phyloP scores from a whole-genome alignment of 2,113 vertebrate species.

The Pangasianodon hypophthalmus region DNA sequence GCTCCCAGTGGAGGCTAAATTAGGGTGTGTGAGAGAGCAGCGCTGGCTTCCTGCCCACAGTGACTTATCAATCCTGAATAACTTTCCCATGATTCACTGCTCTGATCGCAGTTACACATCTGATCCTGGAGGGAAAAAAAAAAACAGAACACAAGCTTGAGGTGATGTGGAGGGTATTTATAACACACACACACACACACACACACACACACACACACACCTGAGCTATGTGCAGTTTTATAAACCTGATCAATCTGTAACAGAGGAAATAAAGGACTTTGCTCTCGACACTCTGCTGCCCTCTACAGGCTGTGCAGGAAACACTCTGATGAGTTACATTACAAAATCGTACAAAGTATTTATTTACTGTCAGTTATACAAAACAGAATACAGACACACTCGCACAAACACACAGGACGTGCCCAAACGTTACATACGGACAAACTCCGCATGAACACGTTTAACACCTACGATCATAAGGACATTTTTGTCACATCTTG shows the following conservation, averaged over 20 bases:
- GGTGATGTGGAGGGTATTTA: not conserved
- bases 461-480: too few relatives aligned
- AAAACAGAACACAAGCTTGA: not conserved
- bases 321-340: not conserved
- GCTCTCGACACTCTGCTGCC: not conserved
- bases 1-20: slow-evolving; percentile 44
- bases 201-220: slow-evolving; percentile 21
- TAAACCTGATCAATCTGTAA: not conserved
- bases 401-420: too few relatives aligned
- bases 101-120: slow-evolving; percentile 17
- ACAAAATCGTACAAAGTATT: not conserved
- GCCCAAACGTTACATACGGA: too few relatives aligned
- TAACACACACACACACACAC: not conserved
- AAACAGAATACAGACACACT: not conserved
- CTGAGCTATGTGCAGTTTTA: not conserved
- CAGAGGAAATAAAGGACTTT: not conserved
- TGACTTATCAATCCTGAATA: slow-evolving; percentile 52
- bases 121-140: not conserved
- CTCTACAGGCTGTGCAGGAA: not conserved
- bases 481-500: too few relatives aligned
- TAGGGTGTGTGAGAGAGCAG: slow-evolving; percentile 25
- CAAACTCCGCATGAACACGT: too few relatives aligned
- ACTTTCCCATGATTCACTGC: slow-evolving; percentile 46
- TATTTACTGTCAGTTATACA: not conserved
- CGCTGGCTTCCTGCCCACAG: slow-evolving; percentile 37